These are phyloP conservation scores for Nymphalis urticae DNA, from an alignment of 2,888 invertebrate genomes.

Conservation along the genomic window DNA sequence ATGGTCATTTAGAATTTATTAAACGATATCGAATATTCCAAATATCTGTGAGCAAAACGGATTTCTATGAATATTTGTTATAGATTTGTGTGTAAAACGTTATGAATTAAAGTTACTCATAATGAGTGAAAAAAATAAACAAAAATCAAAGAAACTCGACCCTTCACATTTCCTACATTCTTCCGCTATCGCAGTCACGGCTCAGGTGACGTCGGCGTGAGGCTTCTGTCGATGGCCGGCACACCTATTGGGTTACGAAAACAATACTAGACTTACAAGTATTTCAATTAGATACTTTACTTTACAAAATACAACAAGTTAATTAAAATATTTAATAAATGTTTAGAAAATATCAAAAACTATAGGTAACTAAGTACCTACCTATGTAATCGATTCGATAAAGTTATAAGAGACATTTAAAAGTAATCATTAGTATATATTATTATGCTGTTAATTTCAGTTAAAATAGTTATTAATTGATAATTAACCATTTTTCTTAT, in stretches of 20 bases:
- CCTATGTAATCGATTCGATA: too few relatives aligned
- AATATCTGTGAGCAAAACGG: too few relatives aligned
- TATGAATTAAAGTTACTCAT: neutral
- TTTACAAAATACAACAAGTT: neutral
- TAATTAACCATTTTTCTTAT: too few relatives aligned
- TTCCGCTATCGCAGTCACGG: constrained; percentile 20
- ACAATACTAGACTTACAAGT: constrained; percentile 19
- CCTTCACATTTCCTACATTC: constrained; percentile 24
- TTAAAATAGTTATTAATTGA: too few relatives aligned
- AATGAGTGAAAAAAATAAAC: constrained; percentile 2
- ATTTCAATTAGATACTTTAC: constrained; percentile 14
- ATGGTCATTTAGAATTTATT: too few relatives aligned
- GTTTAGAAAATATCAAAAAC: neutral
- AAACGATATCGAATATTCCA: too few relatives aligned
- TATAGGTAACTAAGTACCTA: too few relatives aligned
- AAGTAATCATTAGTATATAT: too few relatives aligned
- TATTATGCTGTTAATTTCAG: too few relatives aligned
- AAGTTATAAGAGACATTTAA: too few relatives aligned
- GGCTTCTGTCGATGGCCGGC: constrained; percentile 36
- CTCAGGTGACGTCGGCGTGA: constrained; percentile 33
- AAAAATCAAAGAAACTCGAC: constrained; percentile 24
- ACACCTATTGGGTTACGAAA: constrained; percentile 33
- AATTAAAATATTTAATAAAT: neutral
- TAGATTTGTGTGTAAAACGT: neutral
- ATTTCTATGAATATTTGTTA: too few relatives aligned